Percentiles rank a stretch among this genome's conserved stretches.
phyloP scores from a whole-genome alignment of 2,888 invertebrate species.

The Caenorhabditis doughertyi region DNA sequence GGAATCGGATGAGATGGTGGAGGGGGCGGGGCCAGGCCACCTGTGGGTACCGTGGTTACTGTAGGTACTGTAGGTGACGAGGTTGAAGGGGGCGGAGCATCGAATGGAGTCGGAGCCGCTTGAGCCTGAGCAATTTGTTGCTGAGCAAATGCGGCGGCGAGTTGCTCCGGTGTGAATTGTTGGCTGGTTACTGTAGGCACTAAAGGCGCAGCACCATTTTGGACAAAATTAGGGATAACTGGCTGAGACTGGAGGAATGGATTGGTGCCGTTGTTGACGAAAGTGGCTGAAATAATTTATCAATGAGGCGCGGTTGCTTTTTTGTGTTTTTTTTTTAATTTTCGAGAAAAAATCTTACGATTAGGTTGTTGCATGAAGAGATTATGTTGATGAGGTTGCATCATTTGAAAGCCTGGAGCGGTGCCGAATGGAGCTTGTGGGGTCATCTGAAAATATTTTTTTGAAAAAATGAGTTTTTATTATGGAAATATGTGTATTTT shows the following conservation, averaged over 20 bases:
- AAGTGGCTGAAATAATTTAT: slow-evolving; percentile 26
- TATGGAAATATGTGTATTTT: too few relatives aligned
- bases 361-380: slow-evolving; percentile 60
- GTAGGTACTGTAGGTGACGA: slow-evolving; percentile 17
- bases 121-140: slow-evolving; percentile 50
- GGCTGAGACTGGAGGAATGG: slow-evolving; percentile 54
- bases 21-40: slow-evolving; percentile 65
- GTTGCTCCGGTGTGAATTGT: slow-evolving; percentile 64
- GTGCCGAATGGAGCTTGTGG: slow-evolving; percentile 43
- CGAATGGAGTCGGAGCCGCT: slow-evolving; percentile 43
- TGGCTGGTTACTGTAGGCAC: slow-evolving; percentile 43
- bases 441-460: slow-evolving; percentile 50
- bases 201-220: slow-evolving; percentile 33
- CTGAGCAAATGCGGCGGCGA: slow-evolving; percentile 63
- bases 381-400: slow-evolving; percentile 58
- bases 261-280: slow-evolving; percentile 55
- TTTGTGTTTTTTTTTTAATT: too few relatives aligned
- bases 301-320: neutral
- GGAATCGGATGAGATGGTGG: slow-evolving; percentile 70
- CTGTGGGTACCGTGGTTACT: slow-evolving; percentile 15
- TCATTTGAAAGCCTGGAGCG: slow-evolving; percentile 46
- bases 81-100: slow-evolving; percentile 47
- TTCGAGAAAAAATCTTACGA: slow-evolving; percentile 20
- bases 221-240: slow-evolving; percentile 40
- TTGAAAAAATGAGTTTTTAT: slow-evolving; percentile 4